These are phyloP conservation scores for Chrysotoxum bicinctum DNA, from an alignment of 2,888 invertebrate genomes.

Conservation along the genomic window DNA sequence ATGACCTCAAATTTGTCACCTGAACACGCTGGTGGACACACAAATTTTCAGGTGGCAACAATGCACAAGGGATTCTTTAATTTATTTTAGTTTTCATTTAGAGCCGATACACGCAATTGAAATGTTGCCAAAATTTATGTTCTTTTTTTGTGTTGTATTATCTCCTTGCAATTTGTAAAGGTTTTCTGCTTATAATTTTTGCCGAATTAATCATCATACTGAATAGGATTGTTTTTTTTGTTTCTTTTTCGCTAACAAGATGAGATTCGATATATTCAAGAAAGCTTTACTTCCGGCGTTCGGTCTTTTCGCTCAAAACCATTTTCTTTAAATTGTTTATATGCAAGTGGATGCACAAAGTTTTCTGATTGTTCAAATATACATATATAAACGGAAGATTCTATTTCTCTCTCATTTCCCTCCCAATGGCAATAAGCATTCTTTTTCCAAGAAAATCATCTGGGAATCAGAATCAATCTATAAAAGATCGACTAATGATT, in stretches of 20 bases:
- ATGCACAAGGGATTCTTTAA: slow-evolving; percentile 20
- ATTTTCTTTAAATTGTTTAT: no score
- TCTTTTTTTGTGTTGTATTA: neutral
- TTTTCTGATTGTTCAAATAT: no score
- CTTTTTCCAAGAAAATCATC: no score
- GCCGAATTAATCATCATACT: slow-evolving; percentile 30
- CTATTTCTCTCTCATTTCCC: no score
- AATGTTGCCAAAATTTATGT: slow-evolving; percentile 38
- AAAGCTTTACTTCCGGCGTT: neutral
- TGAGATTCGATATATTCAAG: neutral
- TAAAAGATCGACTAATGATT: no score
- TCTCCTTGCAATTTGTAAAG: slow-evolving; percentile 14
- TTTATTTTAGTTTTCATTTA: slow-evolving; percentile 42
- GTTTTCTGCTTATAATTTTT: neutral
- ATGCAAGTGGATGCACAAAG: no score
- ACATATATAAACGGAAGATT: no score
- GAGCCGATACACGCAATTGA: slow-evolving; percentile 50
- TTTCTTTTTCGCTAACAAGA: neutral
- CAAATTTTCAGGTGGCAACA: slow-evolving; percentile 18
- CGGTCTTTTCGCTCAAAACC: no score
- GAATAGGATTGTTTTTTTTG: neutral
- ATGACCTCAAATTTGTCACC: slow-evolving; percentile 58
- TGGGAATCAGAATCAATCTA: no score
- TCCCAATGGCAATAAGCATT: no score
- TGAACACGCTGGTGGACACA: slow-evolving; percentile 18